Evolutionary conservation across 2,888 invertebrate species (phyloP).

Genomic region (Limenitis camilla): DNA sequence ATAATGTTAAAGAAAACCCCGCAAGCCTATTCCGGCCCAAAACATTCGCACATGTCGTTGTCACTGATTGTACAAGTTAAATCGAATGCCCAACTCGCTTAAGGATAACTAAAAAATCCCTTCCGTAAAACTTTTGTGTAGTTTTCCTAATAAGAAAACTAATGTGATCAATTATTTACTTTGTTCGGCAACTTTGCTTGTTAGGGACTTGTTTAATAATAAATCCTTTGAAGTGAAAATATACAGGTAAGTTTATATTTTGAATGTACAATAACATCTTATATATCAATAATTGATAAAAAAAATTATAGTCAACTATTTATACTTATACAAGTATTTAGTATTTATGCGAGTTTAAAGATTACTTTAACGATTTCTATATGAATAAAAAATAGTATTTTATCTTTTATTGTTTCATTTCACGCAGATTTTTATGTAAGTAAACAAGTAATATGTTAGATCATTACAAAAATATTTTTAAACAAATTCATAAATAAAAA

Average conservation of each 20-base stretch:
- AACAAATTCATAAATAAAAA: no score
- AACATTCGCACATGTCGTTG: conserved; percentile 14
- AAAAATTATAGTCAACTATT: no score
- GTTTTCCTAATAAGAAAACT: conserved; percentile 9
- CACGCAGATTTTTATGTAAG: no score
- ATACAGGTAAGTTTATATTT: background rate
- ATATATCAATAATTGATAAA: no score
- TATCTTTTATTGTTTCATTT: no score
- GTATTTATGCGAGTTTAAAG: no score
- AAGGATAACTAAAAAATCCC: conserved; percentile 12
- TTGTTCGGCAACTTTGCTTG: conserved; percentile 4
- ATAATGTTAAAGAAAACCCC: background rate
- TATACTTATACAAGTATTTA: no score
- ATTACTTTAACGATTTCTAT: no score
- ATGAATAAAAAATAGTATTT: no score
- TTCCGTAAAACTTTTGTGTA: conserved; percentile 5
- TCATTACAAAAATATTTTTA: no score
- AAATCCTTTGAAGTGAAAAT: background rate
- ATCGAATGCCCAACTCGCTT: conserved; percentile 12
- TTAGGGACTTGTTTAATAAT: background rate
- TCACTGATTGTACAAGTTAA: conserved; percentile 20
- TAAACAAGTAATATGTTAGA: no score
- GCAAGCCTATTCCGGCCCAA: conserved; percentile 3
- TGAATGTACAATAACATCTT: no score
- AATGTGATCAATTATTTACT: conserved; percentile 7